Base-by-base conservation (phyloP, 1,140 invertebrate species). In the Aphaenogaster floridana region DNA sequence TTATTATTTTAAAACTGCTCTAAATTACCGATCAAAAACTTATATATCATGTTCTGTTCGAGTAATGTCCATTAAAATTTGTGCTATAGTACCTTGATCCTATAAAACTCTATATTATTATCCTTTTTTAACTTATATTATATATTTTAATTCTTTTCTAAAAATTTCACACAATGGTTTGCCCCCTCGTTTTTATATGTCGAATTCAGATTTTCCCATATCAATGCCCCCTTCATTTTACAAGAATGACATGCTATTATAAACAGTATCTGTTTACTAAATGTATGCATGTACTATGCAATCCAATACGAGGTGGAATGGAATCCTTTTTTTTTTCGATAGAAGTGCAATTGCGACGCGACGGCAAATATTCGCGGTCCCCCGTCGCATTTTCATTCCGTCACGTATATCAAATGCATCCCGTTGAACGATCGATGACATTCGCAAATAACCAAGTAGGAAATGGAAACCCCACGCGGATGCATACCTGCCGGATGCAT, bases 361-460 rank as follows among this genome's bases (percentile, higher is more conserved):
- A 36, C 28, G 2, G 39, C 6, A 61, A 84, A 84, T 74, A 63
- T 61, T 84, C 68, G 39, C 28, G 17, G 6, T 54, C n/a, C 13
- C 48, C 48, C 50, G 13, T 36, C 13, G 21, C 39, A 71, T 71
- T 81, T 81, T 81, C 78, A 69, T 57, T 48, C 34, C 52, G 11
- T 48, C 52, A 21, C 45, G 17, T 83, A 61, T 74, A 74, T 76
- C 42, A 76, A 76, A 76, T 11, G 45, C 69, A 61, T 84, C 42
- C 54, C 69, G 68, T 59, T 48, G 68, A 83, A 83, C 80, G 69
- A 84, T 84, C 80, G 42, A 50, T 42, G 69, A 84, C 54, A 84
- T 61, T 84, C 17, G 54, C 80, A 74, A 84, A 84, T 84, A 84
- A 83, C 69, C 80, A 28, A 39, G 42, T 39, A 84, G 80, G 69